Base-by-base conservation (phyloP, 1,140 invertebrate genomes). In the Laupala kohalensis region DNA sequence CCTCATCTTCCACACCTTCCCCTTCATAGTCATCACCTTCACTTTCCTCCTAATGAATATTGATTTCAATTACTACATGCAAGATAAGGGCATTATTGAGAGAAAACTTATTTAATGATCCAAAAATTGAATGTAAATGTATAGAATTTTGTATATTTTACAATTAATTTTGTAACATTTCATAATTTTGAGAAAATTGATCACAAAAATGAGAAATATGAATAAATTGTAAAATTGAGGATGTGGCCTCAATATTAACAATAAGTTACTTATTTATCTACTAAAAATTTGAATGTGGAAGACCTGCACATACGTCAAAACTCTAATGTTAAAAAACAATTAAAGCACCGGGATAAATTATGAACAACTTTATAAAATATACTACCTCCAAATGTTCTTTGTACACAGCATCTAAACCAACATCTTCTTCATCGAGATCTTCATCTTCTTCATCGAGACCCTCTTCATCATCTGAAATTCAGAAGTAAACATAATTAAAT, bases 391-490 rank as follows among this genome's bases (percentile, higher is more conserved):
- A 78, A 79, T 89, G 85, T 71, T 89, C 86, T 78, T 89, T 89
- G 80, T 92, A 90, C 67, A 93, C 85, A 74, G 87, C 84, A 76
- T 84, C 86, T 71, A 92, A 83, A 74, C 87, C 88, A 72, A 91
- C 82, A 76, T 88, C 80, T 25, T 78, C 77, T 74, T 80, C 78
- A 68, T 78, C 80, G 1, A 66, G 3, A 70, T 83, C 84, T 68
- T 83, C 83, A 71, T 83, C 77, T 73, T 79, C 77, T 15, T 77
- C 77, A 3, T 78, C 80, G 26, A 75, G 76, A n/a, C 27, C 71
- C 25, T 71, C 70, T n/a, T 71, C 70, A 66, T 71, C 70, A 66
- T 71, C 70, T 25, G 29, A 24, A 29, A 69, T n/a, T 12, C 24
- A 25, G 4, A 27, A 66, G n/a, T 63, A 63, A 13, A 63, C 13